These are phyloP conservation scores for Dicrostonyx torquatus DNA, from an alignment of 2,797 vertebrate species.

Conservation along the genomic window DNA sequence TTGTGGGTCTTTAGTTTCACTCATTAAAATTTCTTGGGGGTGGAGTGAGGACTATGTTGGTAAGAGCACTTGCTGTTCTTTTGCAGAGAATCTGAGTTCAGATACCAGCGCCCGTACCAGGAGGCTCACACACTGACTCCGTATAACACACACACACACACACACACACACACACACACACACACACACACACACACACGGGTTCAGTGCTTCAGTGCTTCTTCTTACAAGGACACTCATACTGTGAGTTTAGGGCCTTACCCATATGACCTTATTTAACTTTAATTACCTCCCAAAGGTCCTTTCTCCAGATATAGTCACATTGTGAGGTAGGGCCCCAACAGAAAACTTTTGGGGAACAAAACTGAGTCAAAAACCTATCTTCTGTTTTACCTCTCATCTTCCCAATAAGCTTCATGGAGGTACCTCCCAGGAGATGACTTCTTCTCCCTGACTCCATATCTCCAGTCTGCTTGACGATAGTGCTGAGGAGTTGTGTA, in stretches of 20 bases:
- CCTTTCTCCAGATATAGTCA: not conserved
- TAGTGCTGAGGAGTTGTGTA: not conserved
- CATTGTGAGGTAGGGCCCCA: not conserved
- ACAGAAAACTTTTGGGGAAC: not conserved
- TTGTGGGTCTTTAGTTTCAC: not conserved
- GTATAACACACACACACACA: not conserved
- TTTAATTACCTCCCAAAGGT: not conserved
- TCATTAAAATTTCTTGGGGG: not conserved
- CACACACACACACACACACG: not conserved
- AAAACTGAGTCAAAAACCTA: not conserved
- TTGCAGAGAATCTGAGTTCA: not conserved
- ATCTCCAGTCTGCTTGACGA: not conserved
- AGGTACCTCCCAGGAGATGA: not conserved
- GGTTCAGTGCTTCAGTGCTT: too few relatives aligned
- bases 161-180: not conserved
- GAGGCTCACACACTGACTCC: not conserved
- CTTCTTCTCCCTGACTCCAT: not conserved
- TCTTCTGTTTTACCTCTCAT: not conserved
- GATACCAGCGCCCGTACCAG: not conserved
- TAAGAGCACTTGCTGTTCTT: not conserved
- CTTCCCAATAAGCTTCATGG: not conserved
- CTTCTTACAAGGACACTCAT: not conserved
- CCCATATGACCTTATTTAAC: not conserved
- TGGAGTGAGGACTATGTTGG: not conserved
- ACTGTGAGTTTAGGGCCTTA: not conserved